phyloP scores from a whole-genome alignment of 2,888 invertebrate genomes.

The Synergus itoensis region DNA sequence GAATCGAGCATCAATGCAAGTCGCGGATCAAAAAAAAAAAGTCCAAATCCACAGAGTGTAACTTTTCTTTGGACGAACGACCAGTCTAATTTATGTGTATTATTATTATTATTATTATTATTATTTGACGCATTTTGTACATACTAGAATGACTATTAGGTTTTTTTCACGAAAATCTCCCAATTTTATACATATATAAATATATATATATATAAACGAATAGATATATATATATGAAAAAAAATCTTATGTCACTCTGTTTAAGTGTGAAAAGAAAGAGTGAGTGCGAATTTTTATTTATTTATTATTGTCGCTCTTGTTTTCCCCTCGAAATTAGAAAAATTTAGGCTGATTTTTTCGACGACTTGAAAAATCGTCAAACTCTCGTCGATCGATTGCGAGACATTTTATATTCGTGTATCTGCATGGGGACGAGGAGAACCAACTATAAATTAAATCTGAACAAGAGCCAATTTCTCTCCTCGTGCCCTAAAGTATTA shows the following conservation, averaged over 20 bases:
- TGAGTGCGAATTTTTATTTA: conserved; percentile 63
- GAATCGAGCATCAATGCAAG: not conserved
- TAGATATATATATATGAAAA: conserved; percentile 46
- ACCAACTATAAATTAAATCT: conserved; percentile 54
- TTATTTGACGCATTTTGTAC: conserved; percentile 66
- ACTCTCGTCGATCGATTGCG: not conserved
- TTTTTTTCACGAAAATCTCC: conserved; percentile 51
- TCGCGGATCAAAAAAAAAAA: not conserved
- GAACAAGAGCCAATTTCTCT: conserved; percentile 55
- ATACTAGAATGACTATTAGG: conserved; percentile 68
- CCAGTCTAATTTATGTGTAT: conserved; percentile 35
- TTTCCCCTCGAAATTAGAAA: conserved; percentile 46
- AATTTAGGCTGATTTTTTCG: conserved; percentile 66
- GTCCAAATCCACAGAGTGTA: conserved; percentile 21
- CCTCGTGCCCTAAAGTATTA: conserved; percentile 74
- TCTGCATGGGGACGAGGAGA: conserved; percentile 21
- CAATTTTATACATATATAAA: conserved; percentile 46
- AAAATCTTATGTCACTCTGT: conserved; percentile 46
- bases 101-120: conserved; percentile 42
- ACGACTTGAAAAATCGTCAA: conserved; percentile 52
- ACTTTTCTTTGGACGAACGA: conserved; percentile 34
- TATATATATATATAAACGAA: conserved; percentile 57
- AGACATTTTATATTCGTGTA: not conserved
- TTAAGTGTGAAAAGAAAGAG: conserved; percentile 49
- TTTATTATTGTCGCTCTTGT: conserved; percentile 58